Evolutionary conservation across 2,888 invertebrate species (phyloP), one percentile per base, ranked within the genome.

Genomic region (Philonicus albiceps): DNA sequence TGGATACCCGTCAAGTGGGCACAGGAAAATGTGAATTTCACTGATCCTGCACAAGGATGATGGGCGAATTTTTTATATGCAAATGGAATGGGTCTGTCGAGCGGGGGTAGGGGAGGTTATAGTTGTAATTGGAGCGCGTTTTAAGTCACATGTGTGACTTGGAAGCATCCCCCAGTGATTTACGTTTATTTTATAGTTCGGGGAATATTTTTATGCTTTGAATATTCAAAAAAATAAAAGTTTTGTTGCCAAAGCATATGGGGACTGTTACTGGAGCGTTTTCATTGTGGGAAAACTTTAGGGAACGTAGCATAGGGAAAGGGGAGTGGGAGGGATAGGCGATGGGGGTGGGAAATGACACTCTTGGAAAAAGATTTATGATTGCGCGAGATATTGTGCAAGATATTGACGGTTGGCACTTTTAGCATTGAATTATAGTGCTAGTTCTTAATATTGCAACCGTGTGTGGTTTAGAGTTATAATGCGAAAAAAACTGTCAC

Each of bases 71-170:
- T 55, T 55, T 55, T 27, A 1, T 53, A 11, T 22, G 64, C 22
- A n/a, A 49, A 49, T 49, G 19, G 8, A 27, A 13, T 11, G 64
- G 22, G 27, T 22, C 1, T n/a, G 22, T 53, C 3, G 3, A 6
- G 3, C 2, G 43, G 43, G 43, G 43, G 8, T 6, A 6, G 22
- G 3, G 64, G 19, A 27, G 64, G 22, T 27, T 64, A 49, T 40
- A 73, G 74, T 74, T 78, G 78, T 78, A 78, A 78, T 43, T 78
- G 78, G 49, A 78, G 49, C 22, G 30, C n/a, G 16, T 30, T 78
- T 78, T 31, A 78, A 78, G 22, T 43, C 78, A 74, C 74, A 78
- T 78, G 49, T 78, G 78, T 49, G 78, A 78, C 78, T 43, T 43
- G 49, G 40, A n/a, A n/a, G 64, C 64, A 49, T 49, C 49, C 27